These are phyloP conservation scores for Spinibarbus caldwelli DNA, from an alignment of 2,797 vertebrate species.

Conservation along the genomic window DNA sequence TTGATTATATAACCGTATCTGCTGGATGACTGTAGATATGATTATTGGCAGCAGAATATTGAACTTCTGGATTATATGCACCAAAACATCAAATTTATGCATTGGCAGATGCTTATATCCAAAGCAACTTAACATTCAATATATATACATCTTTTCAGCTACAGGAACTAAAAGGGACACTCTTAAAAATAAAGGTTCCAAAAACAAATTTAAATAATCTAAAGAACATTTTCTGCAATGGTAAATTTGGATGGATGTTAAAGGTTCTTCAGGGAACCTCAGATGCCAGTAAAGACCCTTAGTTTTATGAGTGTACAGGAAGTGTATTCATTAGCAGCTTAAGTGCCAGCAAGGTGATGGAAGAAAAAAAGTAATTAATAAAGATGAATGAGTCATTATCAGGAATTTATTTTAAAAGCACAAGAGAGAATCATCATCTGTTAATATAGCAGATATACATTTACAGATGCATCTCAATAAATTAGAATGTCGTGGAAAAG, in stretches of 20 bases:
- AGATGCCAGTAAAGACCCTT: neutral
- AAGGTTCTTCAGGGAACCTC: neutral
- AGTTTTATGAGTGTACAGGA: neutral
- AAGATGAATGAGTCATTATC: slow-evolving; percentile 10
- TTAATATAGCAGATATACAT: slow-evolving; percentile 9
- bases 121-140: neutral
- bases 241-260: neutral
- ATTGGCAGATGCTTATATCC: neutral
- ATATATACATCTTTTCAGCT: neutral
- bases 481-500: too few relatives aligned
- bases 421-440: neutral
- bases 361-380: slow-evolving; percentile 1
- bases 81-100: neutral
- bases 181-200: neutral
- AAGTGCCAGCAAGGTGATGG: neutral
- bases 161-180: neutral
- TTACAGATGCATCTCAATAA: too few relatives aligned
- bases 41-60: slow-evolving; percentile 26
- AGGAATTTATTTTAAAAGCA: slow-evolving; percentile 29
- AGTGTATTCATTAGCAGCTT: neutral
- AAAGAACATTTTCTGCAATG: neutral
- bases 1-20: slow-evolving; percentile 44
- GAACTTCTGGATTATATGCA: slow-evolving; percentile 8
- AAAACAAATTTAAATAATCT: neutral
- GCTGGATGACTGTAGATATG: slow-evolving; percentile 20